phyloP scores from a whole-genome alignment of 2,797 vertebrate genomes.

The Helostoma temminkii region DNA sequence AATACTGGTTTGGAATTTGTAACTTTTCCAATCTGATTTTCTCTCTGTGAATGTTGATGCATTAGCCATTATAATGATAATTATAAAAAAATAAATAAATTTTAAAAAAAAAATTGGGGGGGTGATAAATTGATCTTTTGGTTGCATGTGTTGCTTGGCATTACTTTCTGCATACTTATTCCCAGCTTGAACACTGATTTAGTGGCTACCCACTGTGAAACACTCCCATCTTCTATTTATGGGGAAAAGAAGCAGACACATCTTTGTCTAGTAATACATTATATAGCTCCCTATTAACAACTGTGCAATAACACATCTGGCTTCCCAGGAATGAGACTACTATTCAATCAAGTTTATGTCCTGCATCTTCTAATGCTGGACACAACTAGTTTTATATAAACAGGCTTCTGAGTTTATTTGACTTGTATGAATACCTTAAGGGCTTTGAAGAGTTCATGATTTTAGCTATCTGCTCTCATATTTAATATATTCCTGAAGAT shows the following conservation, averaged over 20 bases:
- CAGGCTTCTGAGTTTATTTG: slow-evolving; percentile 40
- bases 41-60: background rate
- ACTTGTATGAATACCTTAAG: slow-evolving; percentile 36
- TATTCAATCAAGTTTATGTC: slow-evolving; percentile 26
- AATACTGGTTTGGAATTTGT: slow-evolving; percentile 17
- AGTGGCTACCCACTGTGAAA: slow-evolving; percentile 33
- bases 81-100: too few species aligned
- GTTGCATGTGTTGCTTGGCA: background rate
- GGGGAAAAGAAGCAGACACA: slow-evolving; percentile 38
- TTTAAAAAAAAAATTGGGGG: too few species aligned
- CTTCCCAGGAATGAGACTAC: slow-evolving; percentile 28
- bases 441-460: slow-evolving; percentile 53
- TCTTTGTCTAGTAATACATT: slow-evolving; percentile 50
- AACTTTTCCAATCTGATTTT: background rate
- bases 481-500: slow-evolving; percentile 59
- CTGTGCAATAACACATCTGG: slow-evolving; percentile 47
- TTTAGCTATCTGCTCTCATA: slow-evolving; percentile 38
- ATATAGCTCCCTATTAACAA: slow-evolving; percentile 48
- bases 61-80: background rate
- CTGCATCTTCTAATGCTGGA: slow-evolving; percentile 13
- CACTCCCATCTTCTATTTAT: slow-evolving; percentile 19
- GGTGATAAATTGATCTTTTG: slow-evolving; percentile 27
- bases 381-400: background rate
- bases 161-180: background rate
- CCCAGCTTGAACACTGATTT: slow-evolving; percentile 41